These are phyloP conservation scores for Thermophis baileyi DNA, from an alignment of 2,113 vertebrate genomes.

Conservation along the genomic window DNA sequence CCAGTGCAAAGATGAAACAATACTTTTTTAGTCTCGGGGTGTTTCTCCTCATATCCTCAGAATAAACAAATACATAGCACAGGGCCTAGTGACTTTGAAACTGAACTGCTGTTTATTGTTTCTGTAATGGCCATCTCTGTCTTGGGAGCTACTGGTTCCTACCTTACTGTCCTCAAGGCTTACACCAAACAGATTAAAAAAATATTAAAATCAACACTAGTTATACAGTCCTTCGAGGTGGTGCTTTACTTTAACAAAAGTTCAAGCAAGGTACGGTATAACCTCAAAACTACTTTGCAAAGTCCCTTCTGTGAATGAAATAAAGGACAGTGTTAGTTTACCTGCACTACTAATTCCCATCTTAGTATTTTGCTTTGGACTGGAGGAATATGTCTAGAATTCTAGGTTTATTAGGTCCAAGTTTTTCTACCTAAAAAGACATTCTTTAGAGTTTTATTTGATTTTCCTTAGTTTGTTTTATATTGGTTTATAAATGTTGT, in stretches of 20 bases:
- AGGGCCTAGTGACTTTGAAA: neutral
- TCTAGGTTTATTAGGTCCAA: neutral
- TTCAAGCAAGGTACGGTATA: neutral
- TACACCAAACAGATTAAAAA: neutral
- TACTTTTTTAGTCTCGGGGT: neutral
- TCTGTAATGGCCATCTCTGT: neutral
- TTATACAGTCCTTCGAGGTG: neutral
- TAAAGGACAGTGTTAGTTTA: neutral
- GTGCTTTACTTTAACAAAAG: neutral
- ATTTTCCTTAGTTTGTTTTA: neutral
- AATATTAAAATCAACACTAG: neutral
- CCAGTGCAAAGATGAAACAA: neutral
- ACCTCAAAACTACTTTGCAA: neutral
- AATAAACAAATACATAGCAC: neutral
- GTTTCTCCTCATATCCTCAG: neutral
- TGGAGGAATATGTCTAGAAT: neutral
- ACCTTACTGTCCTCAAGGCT: neutral
- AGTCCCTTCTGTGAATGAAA: neutral
- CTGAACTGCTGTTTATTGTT: neutral
- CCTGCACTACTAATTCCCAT: neutral
- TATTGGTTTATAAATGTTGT: neutral
- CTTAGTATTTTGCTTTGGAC: neutral
- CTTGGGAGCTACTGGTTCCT: neutral
- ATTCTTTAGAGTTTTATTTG: neutral
- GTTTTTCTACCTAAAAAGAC: neutral